Evolutionary conservation across 1,140 invertebrate species (phyloP).

Genomic region (Lucilia cuprina): DNA sequence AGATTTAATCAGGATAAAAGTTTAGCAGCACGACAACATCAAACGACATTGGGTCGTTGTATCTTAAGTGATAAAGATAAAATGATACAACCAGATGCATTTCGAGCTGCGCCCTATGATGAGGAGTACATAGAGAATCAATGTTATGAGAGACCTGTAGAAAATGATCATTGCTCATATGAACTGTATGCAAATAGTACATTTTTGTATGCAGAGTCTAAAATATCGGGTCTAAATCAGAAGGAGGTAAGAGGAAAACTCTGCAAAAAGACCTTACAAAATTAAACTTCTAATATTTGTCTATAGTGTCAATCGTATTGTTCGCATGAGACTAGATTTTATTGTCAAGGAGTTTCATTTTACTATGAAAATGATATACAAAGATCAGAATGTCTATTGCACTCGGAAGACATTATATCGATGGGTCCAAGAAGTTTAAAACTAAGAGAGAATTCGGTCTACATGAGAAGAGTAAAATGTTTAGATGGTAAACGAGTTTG

Average conservation of each 20-base stretch:
- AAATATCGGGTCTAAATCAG: slow-evolving; percentile 57
- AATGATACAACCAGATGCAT: slow-evolving; percentile 69
- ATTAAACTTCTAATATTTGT: slow-evolving; percentile 21
- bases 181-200: slow-evolving; percentile 60
- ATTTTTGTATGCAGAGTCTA: slow-evolving; percentile 59
- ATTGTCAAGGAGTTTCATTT: slow-evolving; percentile 59
- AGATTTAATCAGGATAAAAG: slow-evolving; percentile 34
- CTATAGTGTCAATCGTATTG: slow-evolving; percentile 57
- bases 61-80: slow-evolving; percentile 68
- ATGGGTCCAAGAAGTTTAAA: slow-evolving; percentile 63
- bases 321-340: slow-evolving; percentile 54
- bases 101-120: slow-evolving; percentile 68
- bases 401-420: slow-evolving; percentile 65
- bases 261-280: neutral
- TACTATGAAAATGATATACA: slow-evolving; percentile 47
- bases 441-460: slow-evolving; percentile 53
- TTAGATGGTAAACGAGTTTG: slow-evolving; percentile 62
- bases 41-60: slow-evolving; percentile 64
- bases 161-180: slow-evolving; percentile 58
- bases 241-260: slow-evolving; percentile 56
- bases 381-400: slow-evolving; percentile 61
- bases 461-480: slow-evolving; percentile 65
- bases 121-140: slow-evolving; percentile 73
- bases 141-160: slow-evolving; percentile 62
- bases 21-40: slow-evolving; percentile 1